These are phyloP conservation scores for Centropyge bicolor DNA, from an alignment of 2,797 vertebrate genomes.

Conservation along the genomic window DNA sequence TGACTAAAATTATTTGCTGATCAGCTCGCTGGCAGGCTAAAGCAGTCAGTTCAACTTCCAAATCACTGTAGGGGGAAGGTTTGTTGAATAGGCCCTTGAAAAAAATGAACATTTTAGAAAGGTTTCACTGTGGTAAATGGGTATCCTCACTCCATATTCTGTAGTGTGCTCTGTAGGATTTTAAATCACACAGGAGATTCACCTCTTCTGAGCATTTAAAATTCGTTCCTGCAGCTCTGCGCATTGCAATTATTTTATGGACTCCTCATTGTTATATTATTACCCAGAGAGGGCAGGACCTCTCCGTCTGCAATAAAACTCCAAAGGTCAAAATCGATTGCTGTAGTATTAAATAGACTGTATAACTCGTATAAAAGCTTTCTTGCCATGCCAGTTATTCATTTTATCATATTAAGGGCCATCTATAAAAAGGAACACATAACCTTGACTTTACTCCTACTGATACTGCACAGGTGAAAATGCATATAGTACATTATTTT, in stretches of 20 bases:
- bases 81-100: slow-evolving; percentile 8
- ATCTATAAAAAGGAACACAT: slow-evolving; percentile 38
- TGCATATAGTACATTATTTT: neutral
- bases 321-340: slow-evolving; percentile 60
- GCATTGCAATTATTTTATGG: slow-evolving; percentile 54
- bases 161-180: slow-evolving; percentile 14
- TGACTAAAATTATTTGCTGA: neutral
- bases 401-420: slow-evolving; percentile 36
- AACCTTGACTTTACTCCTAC: slow-evolving; percentile 49
- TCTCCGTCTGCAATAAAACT: slow-evolving; percentile 54
- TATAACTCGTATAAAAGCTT: slow-evolving; percentile 41
- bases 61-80: neutral
- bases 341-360: slow-evolving; percentile 44
- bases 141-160: neutral
- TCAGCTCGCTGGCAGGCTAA: slow-evolving; percentile 4
- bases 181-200: slow-evolving; percentile 24
- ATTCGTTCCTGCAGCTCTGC: slow-evolving; percentile 28
- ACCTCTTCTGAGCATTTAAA: slow-evolving; percentile 36
- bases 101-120: slow-evolving; percentile 1
- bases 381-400: slow-evolving; percentile 40
- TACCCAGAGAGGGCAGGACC: slow-evolving; percentile 29
- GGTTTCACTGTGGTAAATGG: slow-evolving; percentile 19
- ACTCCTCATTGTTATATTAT: slow-evolving; percentile 42
- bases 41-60: slow-evolving; percentile 8
- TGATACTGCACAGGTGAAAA: slow-evolving; percentile 22